Base-by-base conservation (phyloP, 2,113 vertebrate species). In the Ornithorhynchus anatinus region DNA sequence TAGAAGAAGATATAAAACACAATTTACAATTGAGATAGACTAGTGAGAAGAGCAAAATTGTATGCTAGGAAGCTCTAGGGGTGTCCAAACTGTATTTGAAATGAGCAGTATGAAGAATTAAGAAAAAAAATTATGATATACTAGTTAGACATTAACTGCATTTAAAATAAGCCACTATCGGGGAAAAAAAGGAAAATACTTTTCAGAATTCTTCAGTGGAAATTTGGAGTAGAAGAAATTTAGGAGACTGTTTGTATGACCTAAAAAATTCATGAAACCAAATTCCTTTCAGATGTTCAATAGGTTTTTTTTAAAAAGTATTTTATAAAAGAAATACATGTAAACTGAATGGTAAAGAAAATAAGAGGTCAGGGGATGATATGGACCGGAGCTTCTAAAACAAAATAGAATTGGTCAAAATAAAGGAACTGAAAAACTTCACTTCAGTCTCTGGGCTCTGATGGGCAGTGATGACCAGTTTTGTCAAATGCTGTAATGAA, bases 1-100 rank as follows among this genome's bases (percentile, higher is more conserved):
- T 43, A 75, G 15, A 62, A 65, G 58, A 75, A 78, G 25, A 61
- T 8, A 44, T 48, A 69, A 85, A 86, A 88, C 48, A 22, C 19
- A 53, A 74, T 82, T 84, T 79, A 69, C 16, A 67, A 25, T 35
- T 70, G 39, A 74, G 22, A 59, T 52, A 6, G 22, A 81, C 68
- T 6, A 56, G 17, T 44, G 65, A 57, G 43, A 59, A 27, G 42
- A 73, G 7, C 16, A 69, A 0, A 79, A 69, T 48, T 50, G 69
- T 52, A 67, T 22, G 6, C 6, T 52, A 51, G 79, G 48, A 75
- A 84, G 25, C 69, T 79, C 72, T 33, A 77, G 73, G 69, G 79
- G 78, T 80, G n/a, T 29, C 35, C 37, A 77, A 69, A 33, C 14
- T 39, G 5, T 52, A 53, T 77, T 69, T 11, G 25, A 70, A 36